Evolutionary conservation across 1,140 invertebrate genomes (phyloP).

Genomic region (Leptonema lineaticorne): DNA sequence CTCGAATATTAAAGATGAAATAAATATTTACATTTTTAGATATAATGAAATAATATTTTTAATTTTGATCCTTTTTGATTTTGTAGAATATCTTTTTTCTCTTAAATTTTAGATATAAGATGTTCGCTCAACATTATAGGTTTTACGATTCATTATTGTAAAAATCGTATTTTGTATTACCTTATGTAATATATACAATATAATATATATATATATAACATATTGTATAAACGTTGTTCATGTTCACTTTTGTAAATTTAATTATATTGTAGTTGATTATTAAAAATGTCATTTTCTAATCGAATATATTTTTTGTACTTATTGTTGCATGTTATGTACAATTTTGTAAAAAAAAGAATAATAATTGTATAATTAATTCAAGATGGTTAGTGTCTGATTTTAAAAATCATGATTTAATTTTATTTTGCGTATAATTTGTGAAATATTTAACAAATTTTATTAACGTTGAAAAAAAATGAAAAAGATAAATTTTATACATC

Average conservation of each 20-base stretch:
- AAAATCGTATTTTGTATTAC: too few species aligned
- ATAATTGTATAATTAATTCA: background rate
- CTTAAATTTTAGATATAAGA: too few species aligned
- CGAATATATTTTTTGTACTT: conserved; percentile 1
- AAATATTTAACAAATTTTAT: background rate
- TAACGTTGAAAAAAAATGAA: background rate
- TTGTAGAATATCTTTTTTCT: too few species aligned
- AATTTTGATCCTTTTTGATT: too few species aligned
- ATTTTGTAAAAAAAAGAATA: conserved; percentile 2
- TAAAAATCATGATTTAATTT: background rate
- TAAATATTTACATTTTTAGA: too few species aligned
- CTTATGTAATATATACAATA: background rate
- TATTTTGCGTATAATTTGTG: background rate
- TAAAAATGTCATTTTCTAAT: background rate
- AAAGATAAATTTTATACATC: background rate
- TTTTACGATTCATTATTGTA: too few species aligned
- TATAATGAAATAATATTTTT: too few species aligned
- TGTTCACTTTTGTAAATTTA: background rate
- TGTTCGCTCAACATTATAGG: too few species aligned
- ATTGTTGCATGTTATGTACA: background rate
- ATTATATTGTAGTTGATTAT: background rate
- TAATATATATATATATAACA: background rate
- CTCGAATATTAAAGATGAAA: too few species aligned
- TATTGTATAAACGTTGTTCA: background rate
- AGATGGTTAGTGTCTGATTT: background rate